Evolutionary conservation across 2,113 vertebrate genomes (phyloP).

Genomic region (Halcyon malimbica): DNA sequence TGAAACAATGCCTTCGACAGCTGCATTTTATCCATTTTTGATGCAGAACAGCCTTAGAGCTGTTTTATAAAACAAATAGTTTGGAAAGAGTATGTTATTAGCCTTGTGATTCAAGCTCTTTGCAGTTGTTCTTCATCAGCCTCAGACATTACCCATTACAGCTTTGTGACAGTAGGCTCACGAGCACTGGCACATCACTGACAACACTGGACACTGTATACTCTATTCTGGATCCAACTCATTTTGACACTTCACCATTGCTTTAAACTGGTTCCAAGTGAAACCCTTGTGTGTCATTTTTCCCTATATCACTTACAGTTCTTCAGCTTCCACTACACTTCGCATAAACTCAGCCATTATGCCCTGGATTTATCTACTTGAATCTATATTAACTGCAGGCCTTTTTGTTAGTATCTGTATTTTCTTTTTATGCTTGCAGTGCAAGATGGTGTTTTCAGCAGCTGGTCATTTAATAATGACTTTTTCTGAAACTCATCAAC

Average conservation of each 20-base stretch:
- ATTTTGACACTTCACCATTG: not conserved
- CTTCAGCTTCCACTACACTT: not conserved
- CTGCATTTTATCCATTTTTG: not conserved
- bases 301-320: not conserved
- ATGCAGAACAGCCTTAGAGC: not conserved
- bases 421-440: not conserved
- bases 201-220: not conserved
- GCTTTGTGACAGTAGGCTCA: not conserved
- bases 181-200: not conserved
- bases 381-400: not conserved
- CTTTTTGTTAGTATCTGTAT: not conserved
- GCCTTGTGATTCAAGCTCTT: accelerated
- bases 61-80: not conserved
- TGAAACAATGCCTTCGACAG: not conserved
- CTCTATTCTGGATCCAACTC: not conserved
- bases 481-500: not conserved
- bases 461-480: not conserved
- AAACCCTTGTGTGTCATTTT: not conserved
- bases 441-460: not conserved
- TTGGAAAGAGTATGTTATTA: not conserved
- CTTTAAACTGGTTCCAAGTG: not conserved
- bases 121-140: not conserved
- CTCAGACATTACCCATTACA: not conserved
- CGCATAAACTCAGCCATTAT: not conserved
- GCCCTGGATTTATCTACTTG: not conserved